phyloP scores from a whole-genome alignment of 2,888 invertebrate species.

The Macaria liturata region DNA sequence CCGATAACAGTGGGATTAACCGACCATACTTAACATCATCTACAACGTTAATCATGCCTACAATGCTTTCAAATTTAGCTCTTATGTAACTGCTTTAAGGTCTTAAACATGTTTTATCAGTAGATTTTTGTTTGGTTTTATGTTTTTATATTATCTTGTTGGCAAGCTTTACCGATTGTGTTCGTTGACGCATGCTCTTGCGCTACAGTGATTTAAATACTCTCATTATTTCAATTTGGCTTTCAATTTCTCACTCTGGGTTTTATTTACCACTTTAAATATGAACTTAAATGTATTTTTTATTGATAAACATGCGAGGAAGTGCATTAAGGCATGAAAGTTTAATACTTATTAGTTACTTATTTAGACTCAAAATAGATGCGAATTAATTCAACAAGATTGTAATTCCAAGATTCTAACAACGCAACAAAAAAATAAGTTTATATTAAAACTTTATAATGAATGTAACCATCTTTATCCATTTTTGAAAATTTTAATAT shows the following conservation, averaged over 20 bases:
- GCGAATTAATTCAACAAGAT: too few relatives aligned
- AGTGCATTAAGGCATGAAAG: not conserved
- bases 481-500: too few relatives aligned
- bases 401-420: too few relatives aligned
- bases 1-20: slow-evolving; percentile 18
- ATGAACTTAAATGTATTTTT: not conserved
- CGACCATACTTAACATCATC: slow-evolving; percentile 8
- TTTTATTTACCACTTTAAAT: not conserved
- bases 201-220: slow-evolving; percentile 30
- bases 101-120: slow-evolving; percentile 1
- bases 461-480: too few relatives aligned
- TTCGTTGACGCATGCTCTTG: slow-evolving; percentile 24
- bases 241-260: slow-evolving; percentile 17
- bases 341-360: too few relatives aligned
- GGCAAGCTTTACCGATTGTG: slow-evolving; percentile 27
- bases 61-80: slow-evolving; percentile 2
- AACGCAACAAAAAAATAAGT: too few relatives aligned
- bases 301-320: not conserved
- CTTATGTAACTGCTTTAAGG: not conserved
- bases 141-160: slow-evolving; percentile 19
- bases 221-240: slow-evolving; percentile 26
- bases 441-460: too few relatives aligned
- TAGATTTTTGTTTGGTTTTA: slow-evolving; percentile 1
- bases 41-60: slow-evolving; percentile 7
- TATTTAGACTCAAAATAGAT: too few relatives aligned